phyloP scores from a whole-genome alignment of 2,113 vertebrate species.

The Xiphophorus couchianus region DNA sequence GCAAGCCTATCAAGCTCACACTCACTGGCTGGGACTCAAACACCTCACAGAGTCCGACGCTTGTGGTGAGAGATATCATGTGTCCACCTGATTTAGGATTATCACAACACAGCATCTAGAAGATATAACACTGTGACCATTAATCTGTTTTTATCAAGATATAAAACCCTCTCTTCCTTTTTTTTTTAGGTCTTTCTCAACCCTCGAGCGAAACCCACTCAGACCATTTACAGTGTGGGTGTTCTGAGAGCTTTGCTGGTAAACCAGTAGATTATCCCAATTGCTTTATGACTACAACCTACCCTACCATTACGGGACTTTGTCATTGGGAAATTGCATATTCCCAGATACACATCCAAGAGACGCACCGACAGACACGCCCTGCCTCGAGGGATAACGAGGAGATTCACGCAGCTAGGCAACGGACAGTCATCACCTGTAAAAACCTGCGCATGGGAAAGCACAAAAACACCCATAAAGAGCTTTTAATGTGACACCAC shows the following conservation, averaged over 20 bases:
- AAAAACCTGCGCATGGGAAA: constrained; percentile 59
- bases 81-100: constrained; percentile 12
- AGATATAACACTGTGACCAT: constrained; percentile 18
- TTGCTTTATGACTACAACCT: constrained; percentile 70
- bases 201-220: constrained; percentile 44
- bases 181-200: constrained; percentile 4
- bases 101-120: constrained; percentile 32
- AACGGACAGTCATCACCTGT: constrained; percentile 48
- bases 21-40: constrained; percentile 34
- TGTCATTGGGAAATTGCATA: constrained; percentile 67
- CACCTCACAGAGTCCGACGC: constrained; percentile 14
- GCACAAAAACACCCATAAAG: constrained; percentile 31
- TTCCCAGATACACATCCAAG: constrained; percentile 60
- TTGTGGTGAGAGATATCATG: constrained; percentile 7
- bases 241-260: constrained; percentile 69
- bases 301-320: constrained; percentile 67
- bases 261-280: constrained; percentile 70
- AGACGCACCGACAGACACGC: constrained; percentile 55
- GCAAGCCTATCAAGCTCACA: constrained; percentile 42
- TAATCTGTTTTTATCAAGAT: constrained; percentile 20
- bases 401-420: constrained; percentile 16
- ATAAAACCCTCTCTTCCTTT: constrained; percentile 9
- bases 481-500: constrained; percentile 8
- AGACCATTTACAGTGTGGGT: constrained; percentile 59
- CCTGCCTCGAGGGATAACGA: constrained; percentile 22